Evolutionary conservation across 1,140 invertebrate species (phyloP), one percentile per base, ranked within the genome.

Genomic region (Triops cancriformis): DNA sequence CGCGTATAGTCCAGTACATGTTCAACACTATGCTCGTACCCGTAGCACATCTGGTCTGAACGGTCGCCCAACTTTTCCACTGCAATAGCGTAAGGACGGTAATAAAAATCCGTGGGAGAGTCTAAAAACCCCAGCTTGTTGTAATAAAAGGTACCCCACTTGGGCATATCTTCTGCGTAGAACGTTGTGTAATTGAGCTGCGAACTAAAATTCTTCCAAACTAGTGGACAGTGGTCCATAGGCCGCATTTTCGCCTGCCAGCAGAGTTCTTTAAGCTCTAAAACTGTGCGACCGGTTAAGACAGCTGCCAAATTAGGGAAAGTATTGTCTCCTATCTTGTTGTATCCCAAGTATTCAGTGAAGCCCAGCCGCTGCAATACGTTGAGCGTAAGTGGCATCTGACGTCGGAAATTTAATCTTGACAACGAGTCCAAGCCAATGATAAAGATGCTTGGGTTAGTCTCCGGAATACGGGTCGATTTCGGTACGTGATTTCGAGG

Each of bases 161-260:
- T 37, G 1, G 83, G 80, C 31, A 79, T 79, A 77, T 85, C 84
- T 78, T 85, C 84, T n/a, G 79, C 78, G 51, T 80, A 81, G 9
- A 83, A 76, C 7, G 84, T 83, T 4, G 75, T 78, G 76, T 84
- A 83, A 7, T 82, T 80, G 18, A 74, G 37, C 31, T 37, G 31
- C 2, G 79, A 73, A 1, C 80, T 42, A 74, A 80, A 82, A 26
- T 81, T 51, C 74, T 83, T 84, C 83, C 85, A 86, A 12, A 85
- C 82, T 75, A 85, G 84, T 26, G 83, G 77, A 45, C 83, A 83
- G 73, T 83, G 74, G 77, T 86, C 85, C 79, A 85, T 85, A 76
- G 75, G 18, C 82, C 1, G 76, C 72, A 45, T 45, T 64, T 73
- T 77, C 74, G 26, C 79, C 78, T 77, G 10, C 51, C 51, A 64